These are phyloP conservation scores for Gasterosteus nipponicus DNA, from an alignment of 2,113 vertebrate genomes.

Conservation along the genomic window DNA sequence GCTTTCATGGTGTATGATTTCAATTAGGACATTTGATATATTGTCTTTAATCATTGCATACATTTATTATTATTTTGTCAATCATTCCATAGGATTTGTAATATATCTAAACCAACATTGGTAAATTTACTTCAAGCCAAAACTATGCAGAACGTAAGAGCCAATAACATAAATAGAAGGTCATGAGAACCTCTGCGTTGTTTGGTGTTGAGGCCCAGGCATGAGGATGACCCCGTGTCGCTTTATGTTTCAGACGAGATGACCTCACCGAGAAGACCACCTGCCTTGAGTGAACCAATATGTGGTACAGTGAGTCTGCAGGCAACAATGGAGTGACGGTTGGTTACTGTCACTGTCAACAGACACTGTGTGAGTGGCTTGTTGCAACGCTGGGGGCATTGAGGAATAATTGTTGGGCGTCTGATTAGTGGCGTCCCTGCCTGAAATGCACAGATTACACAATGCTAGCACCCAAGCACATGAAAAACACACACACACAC, in stretches of 20 bases:
- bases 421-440: slow-evolving; percentile 61
- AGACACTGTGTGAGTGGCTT: slow-evolving; percentile 27
- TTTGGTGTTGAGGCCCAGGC: slow-evolving; percentile 32
- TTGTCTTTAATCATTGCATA: background rate
- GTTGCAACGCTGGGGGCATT: slow-evolving; percentile 40
- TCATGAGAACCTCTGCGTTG: slow-evolving; percentile 28
- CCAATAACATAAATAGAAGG: slow-evolving; percentile 40
- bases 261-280: slow-evolving; percentile 73
- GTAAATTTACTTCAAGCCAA: background rate
- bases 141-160: slow-evolving; percentile 2
- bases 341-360: slow-evolving; percentile 70
- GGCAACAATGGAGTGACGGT: slow-evolving; percentile 69
- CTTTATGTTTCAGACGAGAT: slow-evolving; percentile 62
- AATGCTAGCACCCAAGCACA: slow-evolving; percentile 39
- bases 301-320: slow-evolving; percentile 59
- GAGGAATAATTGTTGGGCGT: slow-evolving; percentile 58
- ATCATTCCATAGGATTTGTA: background rate
- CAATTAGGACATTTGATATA: background rate
- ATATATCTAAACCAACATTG: background rate
- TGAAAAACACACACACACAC: slow-evolving; percentile 41
- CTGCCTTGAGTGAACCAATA: slow-evolving; percentile 67
- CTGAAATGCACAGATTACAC: slow-evolving; percentile 47
- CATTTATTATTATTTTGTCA: background rate
- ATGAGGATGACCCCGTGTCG: slow-evolving; percentile 45
- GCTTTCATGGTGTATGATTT: background rate